Evolutionary conservation across 2,797 vertebrate genomes (phyloP).

Genomic region (Alosa sapidissima): DNA sequence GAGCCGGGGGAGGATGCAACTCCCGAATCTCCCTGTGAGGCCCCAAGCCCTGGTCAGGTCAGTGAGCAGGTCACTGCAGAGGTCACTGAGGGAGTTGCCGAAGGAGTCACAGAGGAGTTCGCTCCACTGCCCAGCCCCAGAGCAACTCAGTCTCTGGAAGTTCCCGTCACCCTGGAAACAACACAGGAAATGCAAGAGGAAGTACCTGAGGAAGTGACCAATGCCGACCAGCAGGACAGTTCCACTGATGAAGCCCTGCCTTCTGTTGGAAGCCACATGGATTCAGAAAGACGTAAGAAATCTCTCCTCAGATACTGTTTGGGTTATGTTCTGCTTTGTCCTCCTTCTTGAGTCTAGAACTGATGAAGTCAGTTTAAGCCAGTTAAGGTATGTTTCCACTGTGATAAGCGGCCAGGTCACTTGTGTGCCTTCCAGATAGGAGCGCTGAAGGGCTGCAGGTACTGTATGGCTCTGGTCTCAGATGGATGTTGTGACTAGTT

Average conservation of each 20-base stretch:
- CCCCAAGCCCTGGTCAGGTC: not conserved
- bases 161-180: not conserved
- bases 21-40: not conserved
- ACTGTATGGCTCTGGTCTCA: not conserved
- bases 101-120: not conserved
- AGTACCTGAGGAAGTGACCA: not conserved
- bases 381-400: not conserved
- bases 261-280: not conserved
- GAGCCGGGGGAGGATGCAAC: not conserved
- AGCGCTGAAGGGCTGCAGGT: not conserved
- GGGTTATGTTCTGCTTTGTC: not conserved
- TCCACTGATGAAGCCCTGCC: not conserved
- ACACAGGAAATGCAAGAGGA: not conserved
- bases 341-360: not conserved
- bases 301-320: not conserved
- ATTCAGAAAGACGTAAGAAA: not conserved
- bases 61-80: not conserved
- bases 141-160: not conserved
- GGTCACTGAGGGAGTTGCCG: not conserved
- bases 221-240: not conserved
- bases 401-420: not conserved
- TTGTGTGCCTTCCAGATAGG: not conserved
- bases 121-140: not conserved
- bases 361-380: not conserved
- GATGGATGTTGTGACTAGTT: not conserved